Evolutionary conservation across 1,140 invertebrate species (phyloP).

Genomic region (Drepana arcuata): DNA sequence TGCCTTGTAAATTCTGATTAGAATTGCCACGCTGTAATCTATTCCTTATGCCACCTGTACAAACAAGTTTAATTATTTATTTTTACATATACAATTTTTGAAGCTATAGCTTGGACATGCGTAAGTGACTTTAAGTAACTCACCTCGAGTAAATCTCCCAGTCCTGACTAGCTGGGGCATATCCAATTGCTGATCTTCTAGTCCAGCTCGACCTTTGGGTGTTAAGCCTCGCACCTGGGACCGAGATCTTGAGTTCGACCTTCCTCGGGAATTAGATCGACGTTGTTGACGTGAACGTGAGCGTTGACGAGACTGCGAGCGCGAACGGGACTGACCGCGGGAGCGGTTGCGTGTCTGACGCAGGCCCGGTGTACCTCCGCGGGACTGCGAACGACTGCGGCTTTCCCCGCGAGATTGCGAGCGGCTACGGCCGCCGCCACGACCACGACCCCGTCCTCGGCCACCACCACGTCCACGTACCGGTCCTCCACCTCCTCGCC

Average conservation of each 20-base stretch:
- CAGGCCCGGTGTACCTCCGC: slow-evolving; percentile 26
- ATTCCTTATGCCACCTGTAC: slow-evolving; percentile 31
- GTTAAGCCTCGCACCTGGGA: slow-evolving; percentile 41
- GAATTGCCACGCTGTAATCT: slow-evolving; percentile 34
- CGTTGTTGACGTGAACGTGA: slow-evolving; percentile 38
- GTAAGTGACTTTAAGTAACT: no score
- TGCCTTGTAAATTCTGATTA: slow-evolving; percentile 27
- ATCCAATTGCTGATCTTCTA: slow-evolving; percentile 33
- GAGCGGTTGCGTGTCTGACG: slow-evolving; percentile 19
- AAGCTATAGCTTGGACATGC: no score
- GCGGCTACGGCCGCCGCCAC: slow-evolving; percentile 25
- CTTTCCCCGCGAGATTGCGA: slow-evolving; percentile 20
- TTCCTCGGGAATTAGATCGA: slow-evolving; percentile 32
- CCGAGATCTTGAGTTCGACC: slow-evolving; percentile 44
- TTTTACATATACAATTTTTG: no score
- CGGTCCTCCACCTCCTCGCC: slow-evolving; percentile 41
- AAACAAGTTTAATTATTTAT: slow-evolving; percentile 5
- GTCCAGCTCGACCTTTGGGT: slow-evolving; percentile 49
- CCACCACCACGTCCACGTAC: slow-evolving; percentile 31
- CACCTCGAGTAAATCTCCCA: slow-evolving; percentile 37
- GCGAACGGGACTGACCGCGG: slow-evolving; percentile 12
- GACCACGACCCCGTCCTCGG: slow-evolving; percentile 24
- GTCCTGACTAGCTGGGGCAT: slow-evolving; percentile 38
- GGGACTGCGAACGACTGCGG: slow-evolving; percentile 26
- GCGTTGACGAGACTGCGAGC: slow-evolving; percentile 28